Percentiles rank a stretch among this genome's conserved stretches.
These are phyloP conservation scores for Melanostigma gelatinosum DNA, from an alignment of 2,113 vertebrate genomes.

Conservation along the genomic window DNA sequence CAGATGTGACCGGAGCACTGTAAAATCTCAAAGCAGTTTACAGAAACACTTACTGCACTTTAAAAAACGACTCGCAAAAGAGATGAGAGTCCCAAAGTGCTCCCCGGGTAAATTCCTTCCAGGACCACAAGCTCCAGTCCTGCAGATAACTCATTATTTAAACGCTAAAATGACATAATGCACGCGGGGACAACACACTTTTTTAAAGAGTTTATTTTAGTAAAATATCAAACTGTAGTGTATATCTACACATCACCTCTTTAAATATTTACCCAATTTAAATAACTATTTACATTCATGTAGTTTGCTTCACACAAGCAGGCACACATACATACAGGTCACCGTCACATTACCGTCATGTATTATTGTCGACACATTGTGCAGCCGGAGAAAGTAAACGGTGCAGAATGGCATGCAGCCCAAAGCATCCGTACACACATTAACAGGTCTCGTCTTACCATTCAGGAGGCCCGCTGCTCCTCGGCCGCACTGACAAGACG, in stretches of 20 bases:
- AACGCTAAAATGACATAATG: background rate
- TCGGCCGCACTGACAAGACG: conserved; percentile 4
- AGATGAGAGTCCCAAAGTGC: conserved; percentile 7
- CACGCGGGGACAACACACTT: background rate
- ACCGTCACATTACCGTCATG: conserved; percentile 7
- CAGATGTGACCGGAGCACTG: conserved; percentile 69
- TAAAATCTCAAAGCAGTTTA: conserved; percentile 65
- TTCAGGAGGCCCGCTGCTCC: conserved; percentile 37
- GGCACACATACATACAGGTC: background rate
- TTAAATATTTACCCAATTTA: conserved; percentile 21
- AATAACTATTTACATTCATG: background rate
- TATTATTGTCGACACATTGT: background rate
- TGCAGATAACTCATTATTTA: background rate
- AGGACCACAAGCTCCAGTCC: background rate
- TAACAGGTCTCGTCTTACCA: conserved; percentile 54
- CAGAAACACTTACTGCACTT: conserved; percentile 67
- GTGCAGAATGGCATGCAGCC: background rate
- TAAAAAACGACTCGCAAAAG: conserved; percentile 33
- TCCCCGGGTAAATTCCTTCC: conserved; percentile 18
- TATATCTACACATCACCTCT: conserved; percentile 1
- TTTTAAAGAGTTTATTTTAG: conserved; percentile 45
- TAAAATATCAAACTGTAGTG: conserved; percentile 23
- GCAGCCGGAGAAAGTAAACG: background rate
- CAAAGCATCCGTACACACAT: conserved; percentile 23
- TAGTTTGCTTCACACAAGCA: background rate